Base-by-base conservation (phyloP, 2,113 vertebrate genomes). In the Spheniscus mendiculus region DNA sequence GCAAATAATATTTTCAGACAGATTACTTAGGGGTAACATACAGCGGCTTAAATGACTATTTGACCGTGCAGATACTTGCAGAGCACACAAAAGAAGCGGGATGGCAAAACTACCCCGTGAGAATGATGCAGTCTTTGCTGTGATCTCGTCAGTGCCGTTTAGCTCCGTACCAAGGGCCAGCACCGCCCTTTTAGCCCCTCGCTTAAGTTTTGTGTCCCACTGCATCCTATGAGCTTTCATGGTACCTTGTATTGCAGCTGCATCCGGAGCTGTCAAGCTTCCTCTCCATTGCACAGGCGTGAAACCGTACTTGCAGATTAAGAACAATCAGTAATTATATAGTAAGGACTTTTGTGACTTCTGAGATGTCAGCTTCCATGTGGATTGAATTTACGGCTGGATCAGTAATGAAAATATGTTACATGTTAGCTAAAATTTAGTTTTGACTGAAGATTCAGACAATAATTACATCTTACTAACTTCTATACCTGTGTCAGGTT, bases 211-310 rank as follows among this genome's bases (percentile, higher is more conserved):
- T 1, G 0, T 2, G 21, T 47, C 58, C 36, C 8, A 20, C 40
- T 78, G 58, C 27, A 4, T 55, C 7, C 0, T 5, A 2, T 5
- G 61, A 70, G 44, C 50, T 65, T 16, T 15, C 16, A 0, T 1
- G 58, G 22, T 10, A 5, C 16, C 0, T 20, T 13, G 44, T 11
- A 2, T 14, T 10, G n/a, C 45, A 30, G 74, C 55, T 10, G 50
- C 63, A 32, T 3, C 53, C 9, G 2, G 72, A 42, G 79, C 78
- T 12, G 27, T 11, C 50, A 3, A 11, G 27, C 38, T 15, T 44
- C 70, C 76, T 58, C 40, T 50, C 36, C 30, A 1, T 13, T 23
- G 44, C 34, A 5, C 44, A 15, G 38, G 44, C 4, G 2, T 23
- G 59, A 30, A 49, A 12, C 47, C 20, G 3, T 40, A 6, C 78